Evolutionary conservation across 2,797 vertebrate genomes (phyloP), one percentile per base, ranked within the genome.

Genomic region (Neosalanx taihuensis): DNA sequence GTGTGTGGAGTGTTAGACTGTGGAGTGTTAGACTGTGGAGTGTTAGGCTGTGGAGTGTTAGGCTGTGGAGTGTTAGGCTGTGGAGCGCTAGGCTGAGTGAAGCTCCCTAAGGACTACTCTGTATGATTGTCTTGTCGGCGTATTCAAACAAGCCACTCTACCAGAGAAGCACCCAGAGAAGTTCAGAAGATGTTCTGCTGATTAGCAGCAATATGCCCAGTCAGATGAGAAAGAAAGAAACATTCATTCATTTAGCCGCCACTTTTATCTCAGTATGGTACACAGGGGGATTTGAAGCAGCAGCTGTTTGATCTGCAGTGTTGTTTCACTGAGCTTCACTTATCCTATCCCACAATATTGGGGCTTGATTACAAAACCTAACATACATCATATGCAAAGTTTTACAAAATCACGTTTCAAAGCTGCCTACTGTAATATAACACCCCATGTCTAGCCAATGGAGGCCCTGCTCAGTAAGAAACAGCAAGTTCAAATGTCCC

Each of bases 61-160:
- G 64, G 63, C 68, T 75, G 74, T 71, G 77, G 78, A 82, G 85
- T 13, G 69, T 63, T 29, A 13, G 13, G 68, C 70, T 73, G 72
- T 78, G 71, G 73, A 66, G 76, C 76, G 64, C 33, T 51, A 69
- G 68, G 79, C 74, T 78, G 66, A 67, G 64, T 61, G 76, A 60
- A 0, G 66, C 58, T 63, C 41, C 76, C 76, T 37, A 1, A 33
- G 1, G 57, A 84, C 79, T 76, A 69, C 76, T 79, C 69, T 77
- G 67, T 74, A 67, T 76, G 81, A 89, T 84, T 84, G 80, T 86
- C 84, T 84, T 72, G 41, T 64, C 71, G 80, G 81, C 72, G 82
- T 83, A 77, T 59, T 76, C 74, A 76, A 72, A 79, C 59, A 72
- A 76, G 86, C 72, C 79, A 70, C 77, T 83, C 79, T 70, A 78